Evolutionary conservation across 2,888 invertebrate species (phyloP).

Genomic region (Tenodera sinensis): DNA sequence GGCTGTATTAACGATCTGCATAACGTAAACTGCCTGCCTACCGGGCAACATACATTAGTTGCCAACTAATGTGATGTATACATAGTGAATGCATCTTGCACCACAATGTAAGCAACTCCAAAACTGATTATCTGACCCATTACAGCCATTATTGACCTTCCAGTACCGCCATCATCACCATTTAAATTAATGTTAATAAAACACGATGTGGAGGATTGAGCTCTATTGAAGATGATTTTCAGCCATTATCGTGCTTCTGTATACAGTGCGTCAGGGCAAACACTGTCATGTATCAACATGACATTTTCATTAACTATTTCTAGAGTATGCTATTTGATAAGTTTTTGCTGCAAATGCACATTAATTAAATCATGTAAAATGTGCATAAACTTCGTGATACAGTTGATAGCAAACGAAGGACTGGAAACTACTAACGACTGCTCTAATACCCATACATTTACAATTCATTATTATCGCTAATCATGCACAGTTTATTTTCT

Average conservation of each 20-base stretch:
- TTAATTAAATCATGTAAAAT: no score
- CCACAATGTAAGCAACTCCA: not conserved
- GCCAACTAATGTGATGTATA: not conserved
- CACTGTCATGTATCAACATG: not conserved
- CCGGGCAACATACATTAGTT: not conserved
- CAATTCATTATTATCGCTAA: no score
- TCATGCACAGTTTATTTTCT: no score
- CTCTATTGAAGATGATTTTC: not conserved
- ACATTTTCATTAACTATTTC: not conserved
- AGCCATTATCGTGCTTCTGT: not conserved
- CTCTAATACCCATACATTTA: no score
- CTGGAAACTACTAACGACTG: no score
- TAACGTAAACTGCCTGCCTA: not conserved
- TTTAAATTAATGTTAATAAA: not conserved
- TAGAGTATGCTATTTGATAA: no score
- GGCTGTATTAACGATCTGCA: not conserved
- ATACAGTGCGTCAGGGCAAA: not conserved
- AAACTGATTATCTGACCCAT: not conserved
- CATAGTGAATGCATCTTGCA: not conserved
- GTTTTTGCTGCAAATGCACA: no score
- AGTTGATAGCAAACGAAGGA: no score
- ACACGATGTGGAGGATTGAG: not conserved
- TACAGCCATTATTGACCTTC: not conserved
- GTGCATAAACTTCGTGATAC: no score
- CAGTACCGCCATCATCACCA: not conserved